These are phyloP conservation scores for Limnothrissa miodon DNA, from an alignment of 2,113 vertebrate species.

Conservation along the genomic window DNA sequence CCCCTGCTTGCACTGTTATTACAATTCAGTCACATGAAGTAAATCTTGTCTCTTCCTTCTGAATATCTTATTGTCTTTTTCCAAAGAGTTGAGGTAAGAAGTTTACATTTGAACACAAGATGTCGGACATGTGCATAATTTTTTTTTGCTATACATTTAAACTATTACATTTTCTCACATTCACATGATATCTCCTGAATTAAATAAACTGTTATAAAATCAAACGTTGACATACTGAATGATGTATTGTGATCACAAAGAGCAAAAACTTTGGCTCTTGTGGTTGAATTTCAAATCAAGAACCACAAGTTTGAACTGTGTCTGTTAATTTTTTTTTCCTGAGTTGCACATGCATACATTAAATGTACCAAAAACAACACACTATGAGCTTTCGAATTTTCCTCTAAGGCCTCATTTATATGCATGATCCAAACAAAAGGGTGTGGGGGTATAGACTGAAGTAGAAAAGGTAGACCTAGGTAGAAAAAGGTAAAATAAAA, in stretches of 20 bases:
- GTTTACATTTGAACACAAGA: constrained; percentile 8
- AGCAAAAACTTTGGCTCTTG: too few relatives aligned
- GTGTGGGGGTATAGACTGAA: too few relatives aligned
- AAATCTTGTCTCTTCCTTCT: not conserved
- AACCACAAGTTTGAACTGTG: too few relatives aligned
- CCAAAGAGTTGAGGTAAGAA: not conserved
- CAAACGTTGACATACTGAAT: not conserved
- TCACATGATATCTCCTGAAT: constrained; percentile 33
- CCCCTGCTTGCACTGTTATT: not conserved
- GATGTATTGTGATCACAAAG: not conserved
- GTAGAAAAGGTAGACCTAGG: too few relatives aligned
- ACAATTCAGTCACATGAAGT: not conserved
- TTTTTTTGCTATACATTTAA: constrained; percentile 31
- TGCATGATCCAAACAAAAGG: too few relatives aligned
- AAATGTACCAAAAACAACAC: too few relatives aligned
- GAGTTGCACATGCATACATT: too few relatives aligned
- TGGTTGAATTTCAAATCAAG: too few relatives aligned
- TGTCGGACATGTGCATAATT: constrained; percentile 31
- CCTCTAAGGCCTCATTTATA: too few relatives aligned
- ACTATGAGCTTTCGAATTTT: too few relatives aligned
- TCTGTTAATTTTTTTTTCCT: too few relatives aligned
- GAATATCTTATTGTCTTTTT: not conserved
- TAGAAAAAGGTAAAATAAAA: too few relatives aligned
- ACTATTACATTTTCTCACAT: constrained; percentile 26
- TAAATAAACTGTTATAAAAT: constrained; percentile 6